Evolutionary conservation across 2,888 invertebrate genomes (phyloP).

Genomic region (Pheosia gnoma): DNA sequence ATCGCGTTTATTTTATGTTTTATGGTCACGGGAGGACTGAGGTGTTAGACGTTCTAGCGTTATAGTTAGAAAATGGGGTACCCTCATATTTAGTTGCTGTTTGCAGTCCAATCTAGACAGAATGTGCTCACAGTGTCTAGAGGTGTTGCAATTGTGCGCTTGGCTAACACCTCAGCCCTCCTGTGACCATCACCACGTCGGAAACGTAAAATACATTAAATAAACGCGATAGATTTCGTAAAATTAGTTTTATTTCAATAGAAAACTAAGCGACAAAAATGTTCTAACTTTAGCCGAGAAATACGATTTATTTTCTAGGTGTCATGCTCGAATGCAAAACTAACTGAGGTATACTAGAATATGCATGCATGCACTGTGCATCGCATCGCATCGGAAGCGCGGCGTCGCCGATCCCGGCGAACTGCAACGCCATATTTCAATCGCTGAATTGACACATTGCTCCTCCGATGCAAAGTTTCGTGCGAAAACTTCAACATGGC

Average conservation of each 20-base stretch:
- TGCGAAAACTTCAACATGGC: constrained; percentile 78
- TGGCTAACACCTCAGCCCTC: too few relatives aligned
- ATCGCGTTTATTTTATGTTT: too few relatives aligned
- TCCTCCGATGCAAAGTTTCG: constrained; percentile 71
- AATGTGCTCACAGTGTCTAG: too few relatives aligned
- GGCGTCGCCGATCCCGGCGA: constrained; percentile 83
- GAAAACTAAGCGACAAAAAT: constrained; percentile 12
- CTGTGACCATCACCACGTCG: too few relatives aligned
- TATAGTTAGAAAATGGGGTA: too few relatives aligned
- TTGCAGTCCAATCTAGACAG: too few relatives aligned
- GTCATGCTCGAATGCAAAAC: constrained; percentile 23
- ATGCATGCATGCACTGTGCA: constrained; percentile 58
- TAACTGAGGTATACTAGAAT: constrained; percentile 39
- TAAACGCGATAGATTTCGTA: too few relatives aligned
- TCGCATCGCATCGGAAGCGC: constrained; percentile 80
- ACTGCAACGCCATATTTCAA: constrained; percentile 77
- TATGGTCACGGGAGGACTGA: too few relatives aligned
- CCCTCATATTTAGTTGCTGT: too few relatives aligned
- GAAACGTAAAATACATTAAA: too few relatives aligned
- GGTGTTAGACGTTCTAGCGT: too few relatives aligned
- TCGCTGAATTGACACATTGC: constrained; percentile 80
- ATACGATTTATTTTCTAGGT: constrained; percentile 50
- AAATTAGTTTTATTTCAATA: background rate
- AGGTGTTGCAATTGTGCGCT: too few relatives aligned
- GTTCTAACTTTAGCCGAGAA: constrained; percentile 38